These are phyloP conservation scores for Alosa sapidissima DNA, from an alignment of 2,797 vertebrate species.

Conservation along the genomic window DNA sequence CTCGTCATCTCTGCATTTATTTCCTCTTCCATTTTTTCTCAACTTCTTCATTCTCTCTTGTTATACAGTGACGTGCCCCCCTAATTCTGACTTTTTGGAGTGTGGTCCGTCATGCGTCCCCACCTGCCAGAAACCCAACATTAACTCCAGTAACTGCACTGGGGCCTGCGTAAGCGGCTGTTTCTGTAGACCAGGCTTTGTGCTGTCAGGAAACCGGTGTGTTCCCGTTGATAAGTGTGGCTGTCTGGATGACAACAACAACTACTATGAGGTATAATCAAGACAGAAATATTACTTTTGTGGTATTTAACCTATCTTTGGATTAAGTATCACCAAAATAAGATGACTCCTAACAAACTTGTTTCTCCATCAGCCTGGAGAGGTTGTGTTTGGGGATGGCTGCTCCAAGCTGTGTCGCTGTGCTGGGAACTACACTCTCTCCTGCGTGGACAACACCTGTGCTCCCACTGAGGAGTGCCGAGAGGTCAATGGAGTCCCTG, in stretches of 20 bases:
- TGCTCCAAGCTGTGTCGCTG: conserved; percentile 74
- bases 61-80: conserved; percentile 66
- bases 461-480: conserved; percentile 74
- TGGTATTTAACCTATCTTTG: neutral
- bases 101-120: conserved; percentile 76
- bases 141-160: conserved; percentile 71
- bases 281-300: neutral
- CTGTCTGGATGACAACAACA: conserved; percentile 72
- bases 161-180: conserved; percentile 71
- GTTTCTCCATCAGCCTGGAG: conserved; percentile 57
- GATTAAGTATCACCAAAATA: neutral
- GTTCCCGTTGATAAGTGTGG: conserved; percentile 71
- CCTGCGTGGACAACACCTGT: conserved; percentile 75
- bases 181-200: conserved; percentile 77
- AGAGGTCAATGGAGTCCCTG: conserved; percentile 62
- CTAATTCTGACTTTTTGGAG: conserved; percentile 68
- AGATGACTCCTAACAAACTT: neutral
- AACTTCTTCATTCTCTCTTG: neutral
- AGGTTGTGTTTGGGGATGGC: conserved; percentile 68
- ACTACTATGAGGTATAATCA: conserved; percentile 72
- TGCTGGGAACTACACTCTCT: conserved; percentile 73
- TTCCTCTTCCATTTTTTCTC: neutral
- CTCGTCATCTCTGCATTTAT: too few species aligned
- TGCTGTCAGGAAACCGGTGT: conserved; percentile 70
- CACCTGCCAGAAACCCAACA: conserved; percentile 70